Percentiles rank a stretch among this genome's conserved stretches.
These are phyloP conservation scores for Stenolophus ochropezus DNA, from an alignment of 2,888 invertebrate genomes.

Conservation along the genomic window DNA sequence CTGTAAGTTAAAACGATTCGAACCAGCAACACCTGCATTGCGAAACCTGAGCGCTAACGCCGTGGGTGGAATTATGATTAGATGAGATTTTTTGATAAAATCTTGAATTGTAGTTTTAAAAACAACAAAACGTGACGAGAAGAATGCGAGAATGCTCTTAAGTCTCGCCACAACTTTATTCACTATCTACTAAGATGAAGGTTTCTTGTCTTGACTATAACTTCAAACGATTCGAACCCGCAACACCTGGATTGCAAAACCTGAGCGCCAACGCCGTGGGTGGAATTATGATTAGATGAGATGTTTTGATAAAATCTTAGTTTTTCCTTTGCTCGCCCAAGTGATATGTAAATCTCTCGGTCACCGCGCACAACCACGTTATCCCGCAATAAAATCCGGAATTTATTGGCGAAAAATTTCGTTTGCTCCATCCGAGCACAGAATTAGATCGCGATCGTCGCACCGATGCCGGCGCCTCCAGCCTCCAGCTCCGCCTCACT, in stretches of 20 bases:
- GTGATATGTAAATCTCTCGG: slow-evolving; percentile 44
- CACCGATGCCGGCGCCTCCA: background rate
- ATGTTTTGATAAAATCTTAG: background rate
- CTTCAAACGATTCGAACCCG: too few relatives aligned
- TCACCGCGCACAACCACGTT: slow-evolving; percentile 29
- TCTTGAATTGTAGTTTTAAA: too few relatives aligned
- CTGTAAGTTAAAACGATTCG: too few relatives aligned
- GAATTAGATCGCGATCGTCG: slow-evolving; percentile 32
- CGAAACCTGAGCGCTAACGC: too few relatives aligned
- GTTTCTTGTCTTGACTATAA: too few relatives aligned
- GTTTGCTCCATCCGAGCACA: slow-evolving; percentile 37
- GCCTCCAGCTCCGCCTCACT: background rate
- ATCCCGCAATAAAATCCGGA: slow-evolving; percentile 38
- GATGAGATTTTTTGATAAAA: background rate
- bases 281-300: background rate
- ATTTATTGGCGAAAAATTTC: slow-evolving; percentile 53
- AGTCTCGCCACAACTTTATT: too few relatives aligned
- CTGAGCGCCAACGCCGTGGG: too few relatives aligned
- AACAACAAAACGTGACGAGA: too few relatives aligned
- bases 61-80: background rate
- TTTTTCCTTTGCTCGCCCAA: background rate
- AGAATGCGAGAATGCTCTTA: too few relatives aligned
- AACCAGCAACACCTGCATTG: too few relatives aligned
- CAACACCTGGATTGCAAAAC: too few relatives aligned
- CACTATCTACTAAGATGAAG: too few relatives aligned